Percentiles rank a stretch among this genome's conserved stretches.
phyloP scores from a whole-genome alignment of 2,888 invertebrate genomes.

The Physocephala rufipes region DNA sequence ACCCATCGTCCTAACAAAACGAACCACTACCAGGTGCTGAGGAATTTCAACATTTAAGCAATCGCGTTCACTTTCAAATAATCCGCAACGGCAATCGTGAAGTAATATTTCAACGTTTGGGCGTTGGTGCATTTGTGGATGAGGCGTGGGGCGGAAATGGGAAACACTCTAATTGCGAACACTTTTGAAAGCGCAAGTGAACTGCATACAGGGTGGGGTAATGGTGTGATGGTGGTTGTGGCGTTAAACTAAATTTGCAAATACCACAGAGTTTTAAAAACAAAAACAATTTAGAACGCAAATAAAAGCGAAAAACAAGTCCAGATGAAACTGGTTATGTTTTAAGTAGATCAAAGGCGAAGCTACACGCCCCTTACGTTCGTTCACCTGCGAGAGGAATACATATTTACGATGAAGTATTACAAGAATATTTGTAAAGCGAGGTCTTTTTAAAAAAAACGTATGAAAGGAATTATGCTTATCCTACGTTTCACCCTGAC shows the following conservation, averaged over 20 bases:
- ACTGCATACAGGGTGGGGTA: background rate
- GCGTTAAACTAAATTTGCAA: too few relatives aligned
- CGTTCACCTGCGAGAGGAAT: background rate
- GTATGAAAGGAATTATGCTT: too few relatives aligned
- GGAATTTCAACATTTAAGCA: constrained; percentile 56
- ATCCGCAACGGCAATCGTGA: constrained; percentile 5
- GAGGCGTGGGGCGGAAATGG: background rate
- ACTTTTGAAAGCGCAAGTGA: constrained; percentile 1
- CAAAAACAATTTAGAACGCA: background rate
- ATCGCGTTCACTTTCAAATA: constrained; percentile 59
- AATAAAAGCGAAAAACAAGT: background rate
- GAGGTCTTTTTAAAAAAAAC: background rate
- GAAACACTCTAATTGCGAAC: background rate
- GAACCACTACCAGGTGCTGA: constrained; percentile 16
- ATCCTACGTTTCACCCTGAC: too few relatives aligned
- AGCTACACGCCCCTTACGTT: background rate
- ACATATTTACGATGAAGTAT: too few relatives aligned
- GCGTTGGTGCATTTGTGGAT: constrained; percentile 21
- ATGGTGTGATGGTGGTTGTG: background rate
- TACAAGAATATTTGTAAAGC: too few relatives aligned
- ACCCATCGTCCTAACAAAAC: background rate
- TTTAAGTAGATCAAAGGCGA: constrained; percentile 4
- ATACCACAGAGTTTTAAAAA: background rate
- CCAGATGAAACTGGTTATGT: constrained; percentile 19
- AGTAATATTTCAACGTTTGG: constrained; percentile 3